These are phyloP conservation scores for Nylanderia fulva DNA, from an alignment of 1,140 invertebrate genomes.

Conservation along the genomic window DNA sequence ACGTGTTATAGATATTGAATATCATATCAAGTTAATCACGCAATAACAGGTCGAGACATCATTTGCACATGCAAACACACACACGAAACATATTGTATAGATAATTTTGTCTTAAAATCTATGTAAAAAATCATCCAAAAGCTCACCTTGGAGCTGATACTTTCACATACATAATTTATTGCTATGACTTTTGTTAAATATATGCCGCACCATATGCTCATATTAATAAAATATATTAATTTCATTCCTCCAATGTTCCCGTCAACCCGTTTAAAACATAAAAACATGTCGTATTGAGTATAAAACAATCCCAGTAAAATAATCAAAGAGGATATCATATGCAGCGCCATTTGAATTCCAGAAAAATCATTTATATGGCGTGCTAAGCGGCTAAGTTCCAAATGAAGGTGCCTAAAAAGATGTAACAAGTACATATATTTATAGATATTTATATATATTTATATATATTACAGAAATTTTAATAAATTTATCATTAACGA, in stretches of 20 bases:
- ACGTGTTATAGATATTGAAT: too few species aligned
- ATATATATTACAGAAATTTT: too few species aligned
- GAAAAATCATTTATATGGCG: constrained; percentile 25
- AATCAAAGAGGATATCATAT: constrained; percentile 10
- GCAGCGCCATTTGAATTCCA: constrained; percentile 10
- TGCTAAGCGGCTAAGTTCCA: constrained; percentile 18
- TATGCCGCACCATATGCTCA: not conserved
- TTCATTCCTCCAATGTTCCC: too few species aligned
- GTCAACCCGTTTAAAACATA: too few species aligned
- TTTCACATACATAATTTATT: constrained; percentile 31
- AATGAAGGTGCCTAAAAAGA: constrained; percentile 38
- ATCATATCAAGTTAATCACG: too few species aligned
- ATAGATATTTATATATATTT: too few species aligned
- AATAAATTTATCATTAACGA: too few species aligned
- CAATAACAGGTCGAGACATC: too few species aligned
- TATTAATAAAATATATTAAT: too few species aligned
- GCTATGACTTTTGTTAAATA: not conserved
- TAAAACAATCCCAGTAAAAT: not conserved
- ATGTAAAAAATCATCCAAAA: not conserved
- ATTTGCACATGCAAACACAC: too few species aligned
- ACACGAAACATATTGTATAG: not conserved
- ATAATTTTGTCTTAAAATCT: not conserved
- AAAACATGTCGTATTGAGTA: not conserved
- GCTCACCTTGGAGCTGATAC: constrained; percentile 32
- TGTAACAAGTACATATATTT: too few species aligned